Percentiles rank a stretch among this genome's conserved stretches.
These are phyloP conservation scores for Strix uralensis DNA, from an alignment of 2,113 vertebrate genomes.

Conservation along the genomic window DNA sequence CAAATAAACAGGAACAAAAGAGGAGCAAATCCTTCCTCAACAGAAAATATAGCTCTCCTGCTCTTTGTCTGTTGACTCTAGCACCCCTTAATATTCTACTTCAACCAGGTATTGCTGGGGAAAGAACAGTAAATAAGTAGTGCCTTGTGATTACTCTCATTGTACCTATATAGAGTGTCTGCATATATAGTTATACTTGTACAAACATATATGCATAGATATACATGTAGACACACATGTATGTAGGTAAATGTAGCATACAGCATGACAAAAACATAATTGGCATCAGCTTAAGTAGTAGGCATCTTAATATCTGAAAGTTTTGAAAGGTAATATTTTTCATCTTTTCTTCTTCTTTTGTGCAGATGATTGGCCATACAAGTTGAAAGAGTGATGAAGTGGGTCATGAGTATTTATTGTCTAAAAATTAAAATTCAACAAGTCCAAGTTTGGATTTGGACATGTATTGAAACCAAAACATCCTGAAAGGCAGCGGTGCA, in stretches of 20 bases:
- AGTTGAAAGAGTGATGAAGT: neutral
- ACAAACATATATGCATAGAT: neutral
- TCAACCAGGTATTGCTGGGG: neutral
- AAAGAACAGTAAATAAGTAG: neutral
- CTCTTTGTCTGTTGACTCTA: neutral
- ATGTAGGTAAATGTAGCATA: neutral
- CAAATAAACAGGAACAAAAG: neutral
- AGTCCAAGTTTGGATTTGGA: neutral
- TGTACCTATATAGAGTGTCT: neutral
- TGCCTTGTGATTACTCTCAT: neutral
- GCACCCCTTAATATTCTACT: neutral
- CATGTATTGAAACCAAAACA: neutral
- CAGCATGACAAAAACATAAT: neutral
- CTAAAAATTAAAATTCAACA: neutral
- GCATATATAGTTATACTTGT: neutral
- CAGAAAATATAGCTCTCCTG: neutral
- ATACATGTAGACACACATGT: neutral
- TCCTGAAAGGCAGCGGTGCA: neutral
- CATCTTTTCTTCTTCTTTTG: neutral
- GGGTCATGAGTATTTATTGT: neutral
- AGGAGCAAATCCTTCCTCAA: neutral
- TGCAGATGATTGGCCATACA: neutral
- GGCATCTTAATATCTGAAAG: neutral
- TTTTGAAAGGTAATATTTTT: neutral
- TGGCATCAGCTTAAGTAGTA: neutral